These are phyloP conservation scores for Mobula hypostoma DNA, from an alignment of 2,113 vertebrate genomes.

Conservation along the genomic window DNA sequence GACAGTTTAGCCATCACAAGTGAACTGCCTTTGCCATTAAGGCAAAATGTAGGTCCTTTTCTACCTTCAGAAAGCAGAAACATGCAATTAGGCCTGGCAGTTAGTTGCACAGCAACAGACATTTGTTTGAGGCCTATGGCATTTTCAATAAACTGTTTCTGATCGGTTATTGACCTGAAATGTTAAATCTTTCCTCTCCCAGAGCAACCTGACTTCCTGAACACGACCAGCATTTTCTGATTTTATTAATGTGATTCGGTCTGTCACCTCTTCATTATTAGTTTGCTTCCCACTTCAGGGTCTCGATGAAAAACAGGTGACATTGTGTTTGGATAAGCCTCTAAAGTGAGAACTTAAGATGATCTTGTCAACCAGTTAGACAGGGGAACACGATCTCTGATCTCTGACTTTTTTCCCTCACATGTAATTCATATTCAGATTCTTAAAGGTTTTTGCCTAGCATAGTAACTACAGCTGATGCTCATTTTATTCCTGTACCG, in stretches of 20 bases:
- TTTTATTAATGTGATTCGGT: too few relatives aligned
- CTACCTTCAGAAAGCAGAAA: too few relatives aligned
- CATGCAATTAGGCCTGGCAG: too few relatives aligned
- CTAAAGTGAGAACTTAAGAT: background rate
- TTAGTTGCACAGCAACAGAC: too few relatives aligned
- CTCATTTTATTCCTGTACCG: constrained; percentile 33
- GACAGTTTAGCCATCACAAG: background rate
- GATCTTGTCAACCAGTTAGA: background rate
- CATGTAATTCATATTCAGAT: background rate
- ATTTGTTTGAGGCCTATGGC: too few relatives aligned
- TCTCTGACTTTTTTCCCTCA: background rate
- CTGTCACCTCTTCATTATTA: background rate
- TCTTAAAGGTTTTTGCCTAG: background rate
- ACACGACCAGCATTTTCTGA: too few relatives aligned
- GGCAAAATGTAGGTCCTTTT: too few relatives aligned
- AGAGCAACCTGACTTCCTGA: too few relatives aligned
- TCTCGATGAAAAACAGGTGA: background rate
- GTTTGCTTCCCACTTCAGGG: background rate
- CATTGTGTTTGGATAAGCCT: background rate
- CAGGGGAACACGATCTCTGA: background rate
- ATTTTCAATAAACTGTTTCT: too few relatives aligned
- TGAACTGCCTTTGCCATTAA: background rate
- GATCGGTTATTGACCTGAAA: too few relatives aligned
- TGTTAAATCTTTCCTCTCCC: too few relatives aligned
- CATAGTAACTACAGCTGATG: background rate